Evolutionary conservation across 2,113 vertebrate species (phyloP).

Genomic region (Nannospalax galili): DNA sequence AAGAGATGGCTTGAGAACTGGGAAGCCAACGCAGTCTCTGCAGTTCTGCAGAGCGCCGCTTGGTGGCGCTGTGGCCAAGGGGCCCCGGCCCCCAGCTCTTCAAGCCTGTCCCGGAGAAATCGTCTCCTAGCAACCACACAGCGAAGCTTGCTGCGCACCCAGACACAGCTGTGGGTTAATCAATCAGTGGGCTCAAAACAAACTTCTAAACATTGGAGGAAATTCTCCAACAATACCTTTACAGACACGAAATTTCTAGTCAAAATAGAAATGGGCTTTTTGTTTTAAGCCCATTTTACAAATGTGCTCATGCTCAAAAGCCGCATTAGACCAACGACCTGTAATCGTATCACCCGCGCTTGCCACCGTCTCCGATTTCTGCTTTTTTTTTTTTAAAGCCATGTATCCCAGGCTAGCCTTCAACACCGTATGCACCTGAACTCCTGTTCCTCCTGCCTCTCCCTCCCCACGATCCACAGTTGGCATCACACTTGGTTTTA

Average conservation of each 20-base stretch:
- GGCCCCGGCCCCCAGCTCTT: background rate
- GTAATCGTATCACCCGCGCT: background rate
- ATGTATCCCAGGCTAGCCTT: background rate
- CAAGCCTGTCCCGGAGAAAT: background rate
- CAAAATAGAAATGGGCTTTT: too few relatives aligned
- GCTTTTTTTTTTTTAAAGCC: background rate
- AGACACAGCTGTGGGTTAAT: constrained; percentile 57
- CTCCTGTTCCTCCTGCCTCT: background rate
- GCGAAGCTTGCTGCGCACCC: background rate
- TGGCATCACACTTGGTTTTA: background rate
- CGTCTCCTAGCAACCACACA: constrained; percentile 62
- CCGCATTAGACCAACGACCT: background rate
- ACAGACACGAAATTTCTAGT: constrained; percentile 41
- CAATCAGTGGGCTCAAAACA: constrained; percentile 58
- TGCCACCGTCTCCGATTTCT: background rate
- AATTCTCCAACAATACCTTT: constrained; percentile 59
- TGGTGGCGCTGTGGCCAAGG: constrained; percentile 58
- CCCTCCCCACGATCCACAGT: too few relatives aligned
- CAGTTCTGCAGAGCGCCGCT: constrained; percentile 33
- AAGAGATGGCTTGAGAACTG: background rate
- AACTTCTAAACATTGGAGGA: constrained; percentile 26
- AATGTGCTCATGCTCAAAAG: constrained; percentile 20
- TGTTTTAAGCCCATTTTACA: constrained; percentile 54
- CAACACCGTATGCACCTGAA: background rate
- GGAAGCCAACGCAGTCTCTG: background rate